Percentiles rank a stretch among this genome's conserved stretches.
These are phyloP conservation scores for Hemichromis elongatus DNA, from an alignment of 2,113 vertebrate species.

Conservation along the genomic window DNA sequence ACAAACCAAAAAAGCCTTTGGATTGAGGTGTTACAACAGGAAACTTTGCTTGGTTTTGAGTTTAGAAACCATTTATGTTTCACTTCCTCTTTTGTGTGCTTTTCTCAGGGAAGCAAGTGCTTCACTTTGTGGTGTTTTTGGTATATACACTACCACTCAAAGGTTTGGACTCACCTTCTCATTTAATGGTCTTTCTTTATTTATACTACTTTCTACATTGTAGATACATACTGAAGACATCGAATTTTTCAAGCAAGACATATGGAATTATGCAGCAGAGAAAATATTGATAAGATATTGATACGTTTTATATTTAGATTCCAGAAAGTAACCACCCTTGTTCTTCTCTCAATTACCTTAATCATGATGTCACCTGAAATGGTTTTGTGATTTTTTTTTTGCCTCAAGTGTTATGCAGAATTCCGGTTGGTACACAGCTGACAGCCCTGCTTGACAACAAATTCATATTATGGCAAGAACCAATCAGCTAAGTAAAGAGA, in stretches of 20 bases:
- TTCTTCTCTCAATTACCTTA: neutral
- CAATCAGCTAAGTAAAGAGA: neutral
- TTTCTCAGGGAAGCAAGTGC: neutral
- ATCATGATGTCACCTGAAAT: neutral
- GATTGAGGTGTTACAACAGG: neutral
- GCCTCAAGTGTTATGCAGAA: neutral
- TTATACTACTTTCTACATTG: neutral
- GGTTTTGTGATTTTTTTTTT: neutral
- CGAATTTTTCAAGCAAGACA: neutral
- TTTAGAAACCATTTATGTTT: neutral
- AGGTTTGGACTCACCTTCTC: rapidly evolving
- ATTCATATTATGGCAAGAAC: neutral
- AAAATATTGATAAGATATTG: neutral
- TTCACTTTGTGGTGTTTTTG: neutral
- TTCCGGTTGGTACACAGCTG: neutral
- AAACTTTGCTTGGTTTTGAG: neutral
- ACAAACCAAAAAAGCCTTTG: neutral
- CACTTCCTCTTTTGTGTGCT: neutral
- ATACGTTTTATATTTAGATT: neutral
- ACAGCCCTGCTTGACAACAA: rapidly evolving
- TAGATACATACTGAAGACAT: neutral
- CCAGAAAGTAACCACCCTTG: neutral
- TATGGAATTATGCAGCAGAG: neutral
- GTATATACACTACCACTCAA: neutral
- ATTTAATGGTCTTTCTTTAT: neutral